Evolutionary conservation across 2,113 vertebrate species (phyloP), one percentile per base, ranked within the genome.

Genomic region (Erythrocercus mccallii): DNA sequence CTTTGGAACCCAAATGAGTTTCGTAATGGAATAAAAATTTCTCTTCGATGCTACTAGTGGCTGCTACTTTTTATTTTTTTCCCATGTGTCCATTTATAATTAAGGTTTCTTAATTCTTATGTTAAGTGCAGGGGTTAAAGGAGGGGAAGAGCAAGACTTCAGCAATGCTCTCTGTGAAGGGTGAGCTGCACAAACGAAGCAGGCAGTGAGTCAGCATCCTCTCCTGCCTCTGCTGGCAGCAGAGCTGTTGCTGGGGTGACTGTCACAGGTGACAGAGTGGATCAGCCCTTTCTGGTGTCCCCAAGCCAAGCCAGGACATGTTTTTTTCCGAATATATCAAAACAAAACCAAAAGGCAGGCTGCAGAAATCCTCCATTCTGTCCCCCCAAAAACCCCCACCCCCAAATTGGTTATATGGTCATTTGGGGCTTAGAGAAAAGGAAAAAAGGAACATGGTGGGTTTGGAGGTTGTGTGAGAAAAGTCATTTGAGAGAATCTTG

Each of bases 121-220:
- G 64, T 28, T 6, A 12, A 64, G 37, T 24, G 40, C 19, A 33
- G 22, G 11, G 35, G 31, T 40, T 28, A 60, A 35, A 50, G 54
- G 53, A 37, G 50, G 58, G 24, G 88, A 54, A 70, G 16, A 77
- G 58, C 50, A 12, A 35, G 78, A 0, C 61, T 50, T 21, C 48
- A 60, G 81, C 28, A 5, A 1, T 17, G 92, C 42, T 85, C 42
- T 57, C n/a, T 37, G 17, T 40, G 82, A 25, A 62, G 93, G 87
- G 62, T 61, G 93, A 96, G 84, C 94, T 44, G 79, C 7, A 37
- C 44, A 66, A 33, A 45, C 0, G 1, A 62, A 28, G 94, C 93
- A 77, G 90, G 95, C 93, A 88, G 93, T 96, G 96, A 97, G 85
- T 97, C 95, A 96, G 95, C 96, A 96, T 95, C 94, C 74, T 86